phyloP scores from a whole-genome alignment of 2,888 invertebrate genomes.

The Drymonia ruficornis region DNA sequence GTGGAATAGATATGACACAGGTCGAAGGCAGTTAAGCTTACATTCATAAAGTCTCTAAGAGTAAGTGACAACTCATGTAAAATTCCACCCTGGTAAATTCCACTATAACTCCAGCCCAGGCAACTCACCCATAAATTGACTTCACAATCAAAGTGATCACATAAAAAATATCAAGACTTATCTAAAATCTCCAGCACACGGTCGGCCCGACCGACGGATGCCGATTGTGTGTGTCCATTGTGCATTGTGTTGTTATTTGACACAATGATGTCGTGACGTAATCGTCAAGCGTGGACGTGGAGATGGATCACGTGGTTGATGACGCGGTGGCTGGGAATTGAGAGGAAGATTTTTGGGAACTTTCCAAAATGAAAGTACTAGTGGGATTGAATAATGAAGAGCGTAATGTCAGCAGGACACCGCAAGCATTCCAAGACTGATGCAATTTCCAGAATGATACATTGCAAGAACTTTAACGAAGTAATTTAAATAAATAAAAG shows the following conservation, averaged over 20 bases:
- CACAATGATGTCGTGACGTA: conserved; percentile 33
- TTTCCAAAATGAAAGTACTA: neutral
- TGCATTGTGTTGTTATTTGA: conserved; percentile 25
- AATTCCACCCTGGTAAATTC: neutral
- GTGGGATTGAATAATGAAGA: too few species aligned
- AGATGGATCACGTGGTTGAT: conserved; percentile 8
- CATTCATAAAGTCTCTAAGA: too few species aligned
- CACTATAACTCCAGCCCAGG: neutral
- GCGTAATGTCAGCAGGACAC: too few species aligned
- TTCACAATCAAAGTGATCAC: neutral
- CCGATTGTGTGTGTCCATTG: conserved; percentile 33
- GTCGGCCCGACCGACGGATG: conserved; percentile 25
- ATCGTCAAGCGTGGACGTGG: conserved; percentile 14
- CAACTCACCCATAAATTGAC: neutral
- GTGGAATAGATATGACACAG: too few species aligned
- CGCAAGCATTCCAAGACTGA: too few species aligned
- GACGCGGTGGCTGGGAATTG: neutral
- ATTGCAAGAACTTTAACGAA: too few species aligned
- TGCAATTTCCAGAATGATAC: too few species aligned
- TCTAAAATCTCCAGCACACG: conserved; percentile 17
- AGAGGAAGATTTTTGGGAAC: neutral
- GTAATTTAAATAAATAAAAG: too few species aligned
- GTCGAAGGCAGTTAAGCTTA: too few species aligned
- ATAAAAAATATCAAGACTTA: conserved; percentile 11
- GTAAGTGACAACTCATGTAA: neutral